These are phyloP conservation scores for Neosalanx taihuensis DNA, from an alignment of 2,797 vertebrate species.

Conservation along the genomic window DNA sequence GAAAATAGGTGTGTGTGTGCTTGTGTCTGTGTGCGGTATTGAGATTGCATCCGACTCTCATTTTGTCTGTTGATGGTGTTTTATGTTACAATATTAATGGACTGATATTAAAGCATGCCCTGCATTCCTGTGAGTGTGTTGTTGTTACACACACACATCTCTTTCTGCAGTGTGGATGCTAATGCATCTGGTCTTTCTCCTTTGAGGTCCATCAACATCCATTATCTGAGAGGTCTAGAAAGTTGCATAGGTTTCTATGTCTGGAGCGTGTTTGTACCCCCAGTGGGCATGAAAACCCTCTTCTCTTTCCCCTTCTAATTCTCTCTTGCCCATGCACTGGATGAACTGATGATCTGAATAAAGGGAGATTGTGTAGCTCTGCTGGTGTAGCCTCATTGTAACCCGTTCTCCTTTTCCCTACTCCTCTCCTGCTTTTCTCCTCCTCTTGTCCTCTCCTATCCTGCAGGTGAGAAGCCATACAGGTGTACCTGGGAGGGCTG, in stretches of 20 bases:
- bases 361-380: not conserved
- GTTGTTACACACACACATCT: conserved; percentile 18
- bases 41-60: too few relatives aligned
- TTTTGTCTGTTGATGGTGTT: too few relatives aligned
- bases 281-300: not conserved
- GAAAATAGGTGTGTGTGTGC: not conserved
- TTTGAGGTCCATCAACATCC: conserved; percentile 7
- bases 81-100: too few relatives aligned
- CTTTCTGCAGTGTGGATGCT: too few relatives aligned
- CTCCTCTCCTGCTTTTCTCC: not conserved
- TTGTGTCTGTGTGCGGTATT: not conserved
- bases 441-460: not conserved
- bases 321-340: not conserved
- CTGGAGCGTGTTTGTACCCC: conserved; percentile 39
- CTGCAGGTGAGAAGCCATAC: conserved; percentile 95
- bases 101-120: too few relatives aligned
- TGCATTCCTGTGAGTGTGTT: not conserved
- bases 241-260: conserved; percentile 61
- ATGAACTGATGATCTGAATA: too few relatives aligned
- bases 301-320: not conserved
- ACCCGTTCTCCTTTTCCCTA: not conserved
- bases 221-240: conserved; percentile 1
- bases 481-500: conserved; percentile 98
- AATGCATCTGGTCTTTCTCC: too few relatives aligned
- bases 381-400: not conserved